Evolutionary conservation across 37 sponge, comb jelly and placozoan genomes (phyloP).

Genomic region (Tethya wilhelma): DNA sequence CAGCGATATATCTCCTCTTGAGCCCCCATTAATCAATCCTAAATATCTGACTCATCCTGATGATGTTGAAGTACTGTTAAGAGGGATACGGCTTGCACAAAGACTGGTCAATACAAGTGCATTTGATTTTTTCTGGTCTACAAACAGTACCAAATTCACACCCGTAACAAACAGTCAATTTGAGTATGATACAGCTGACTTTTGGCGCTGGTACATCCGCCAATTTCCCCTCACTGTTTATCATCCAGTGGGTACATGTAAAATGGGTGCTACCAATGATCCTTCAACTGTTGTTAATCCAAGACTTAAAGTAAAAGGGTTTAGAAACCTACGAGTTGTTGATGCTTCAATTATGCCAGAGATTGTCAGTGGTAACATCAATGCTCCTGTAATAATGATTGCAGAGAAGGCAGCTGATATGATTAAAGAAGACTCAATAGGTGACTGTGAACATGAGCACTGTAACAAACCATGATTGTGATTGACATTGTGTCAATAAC

Average conservation of each 20-base stretch:
- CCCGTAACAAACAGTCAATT: neutral
- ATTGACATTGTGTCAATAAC: too few relatives aligned
- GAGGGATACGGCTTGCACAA: conserved; percentile 55
- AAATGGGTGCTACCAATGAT: conserved; percentile 77
- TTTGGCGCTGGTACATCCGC: conserved; percentile 70
- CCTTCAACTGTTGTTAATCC: conserved; percentile 72
- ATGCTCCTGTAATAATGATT: conserved; percentile 82
- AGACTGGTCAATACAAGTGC: conserved; percentile 56
- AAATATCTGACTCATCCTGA: conserved; percentile 60
- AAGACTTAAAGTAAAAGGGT: conserved; percentile 71
- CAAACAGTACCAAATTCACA: neutral
- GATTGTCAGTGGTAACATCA: conserved; percentile 68
- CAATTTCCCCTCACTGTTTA: conserved; percentile 54
- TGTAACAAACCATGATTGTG: too few relatives aligned
- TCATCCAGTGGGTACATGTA: conserved; percentile 83
- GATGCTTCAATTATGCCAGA: conserved; percentile 91
- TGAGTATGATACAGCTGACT: conserved; percentile 54
- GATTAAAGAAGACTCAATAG: too few relatives aligned
- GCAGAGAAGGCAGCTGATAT: too few relatives aligned
- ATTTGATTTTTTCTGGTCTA: conserved; percentile 10
- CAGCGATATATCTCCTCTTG: conserved; percentile 9
- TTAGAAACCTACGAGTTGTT: conserved; percentile 73
- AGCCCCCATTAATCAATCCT: conserved; percentile 72
- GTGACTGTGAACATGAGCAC: too few relatives aligned
- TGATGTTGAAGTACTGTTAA: conserved; percentile 60